These are phyloP conservation scores for Oceanites oceanicus DNA, from an alignment of 2,113 vertebrate species.

Conservation along the genomic window DNA sequence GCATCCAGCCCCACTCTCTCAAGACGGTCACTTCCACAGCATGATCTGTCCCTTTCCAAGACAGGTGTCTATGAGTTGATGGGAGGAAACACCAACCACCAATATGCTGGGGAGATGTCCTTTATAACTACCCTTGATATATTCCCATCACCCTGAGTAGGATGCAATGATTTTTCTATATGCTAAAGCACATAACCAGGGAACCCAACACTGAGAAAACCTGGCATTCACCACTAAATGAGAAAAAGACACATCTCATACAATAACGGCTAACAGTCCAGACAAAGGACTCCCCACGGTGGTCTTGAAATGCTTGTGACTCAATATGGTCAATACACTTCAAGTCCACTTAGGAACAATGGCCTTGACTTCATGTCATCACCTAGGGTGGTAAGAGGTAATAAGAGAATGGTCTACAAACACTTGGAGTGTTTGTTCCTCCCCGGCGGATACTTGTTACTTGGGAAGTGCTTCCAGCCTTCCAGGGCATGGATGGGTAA, in stretches of 20 bases:
- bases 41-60: background rate
- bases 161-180: background rate
- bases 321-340: conserved; percentile 6
- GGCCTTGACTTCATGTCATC: background rate
- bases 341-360: conserved; percentile 1
- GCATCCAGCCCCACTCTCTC: background rate
- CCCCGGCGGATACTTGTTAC: background rate
- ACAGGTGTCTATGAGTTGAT: background rate
- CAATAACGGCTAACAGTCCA: background rate
- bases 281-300: background rate
- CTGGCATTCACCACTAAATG: background rate
- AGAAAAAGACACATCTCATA: background rate
- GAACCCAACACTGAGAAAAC: background rate
- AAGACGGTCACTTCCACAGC: background rate
- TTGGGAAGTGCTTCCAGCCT: conserved; percentile 27
- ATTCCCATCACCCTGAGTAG: background rate
- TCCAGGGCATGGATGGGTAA: background rate
- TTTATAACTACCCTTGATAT: background rate
- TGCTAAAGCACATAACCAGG: background rate
- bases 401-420: conserved; percentile 14
- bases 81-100: background rate
- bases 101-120: rapidly evolving
- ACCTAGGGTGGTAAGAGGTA: background rate
- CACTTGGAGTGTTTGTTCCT: conserved; percentile 62
- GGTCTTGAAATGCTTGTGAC: background rate